Conservation (phyloP, 2,797 vertebrate species). For the Morelia viridis region DNA sequence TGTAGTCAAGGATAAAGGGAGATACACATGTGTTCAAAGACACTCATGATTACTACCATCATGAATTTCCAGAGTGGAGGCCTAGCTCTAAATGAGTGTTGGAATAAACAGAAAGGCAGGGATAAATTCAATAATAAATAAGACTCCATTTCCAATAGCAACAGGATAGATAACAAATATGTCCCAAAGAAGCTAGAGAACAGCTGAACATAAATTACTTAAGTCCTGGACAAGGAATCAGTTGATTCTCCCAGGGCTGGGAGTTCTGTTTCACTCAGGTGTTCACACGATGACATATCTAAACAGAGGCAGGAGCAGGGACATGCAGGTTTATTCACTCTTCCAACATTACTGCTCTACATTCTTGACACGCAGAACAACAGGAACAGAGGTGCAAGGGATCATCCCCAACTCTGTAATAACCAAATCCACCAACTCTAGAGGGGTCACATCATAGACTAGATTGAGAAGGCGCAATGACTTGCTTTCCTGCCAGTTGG, state of each 20-base stretch:
- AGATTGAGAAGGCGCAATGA: conserved; percentile 89
- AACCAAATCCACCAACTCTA: conserved; percentile 95
- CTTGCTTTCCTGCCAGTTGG: conserved; percentile 82
- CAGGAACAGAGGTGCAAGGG: conserved; percentile 96
- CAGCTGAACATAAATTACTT: background rate
- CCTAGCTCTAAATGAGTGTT: background rate
- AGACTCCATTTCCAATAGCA: background rate
- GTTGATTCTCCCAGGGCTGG: background rate
- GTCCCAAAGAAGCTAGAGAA: background rate
- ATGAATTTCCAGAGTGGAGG: background rate
- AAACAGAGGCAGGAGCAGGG: background rate
- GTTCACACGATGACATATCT: background rate
- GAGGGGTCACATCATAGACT: conserved; percentile 95
- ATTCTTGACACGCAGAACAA: conserved; percentile 94
- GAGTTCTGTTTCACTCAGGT: background rate
- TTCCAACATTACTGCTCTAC: conserved; percentile 80
- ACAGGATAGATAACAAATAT: background rate
- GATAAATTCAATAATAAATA: background rate
- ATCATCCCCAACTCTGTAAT: conserved; percentile 99
- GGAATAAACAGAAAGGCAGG: background rate
- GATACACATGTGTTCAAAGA: background rate
- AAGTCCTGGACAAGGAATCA: background rate
- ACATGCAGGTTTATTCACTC: conserved; percentile 51
- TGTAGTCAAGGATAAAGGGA: background rate
- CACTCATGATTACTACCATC: background rate